Percentiles rank a stretch among this genome's conserved stretches.
phyloP scores from a whole-genome alignment of 2,888 invertebrate species.

The Ochropacha duplaris region DNA sequence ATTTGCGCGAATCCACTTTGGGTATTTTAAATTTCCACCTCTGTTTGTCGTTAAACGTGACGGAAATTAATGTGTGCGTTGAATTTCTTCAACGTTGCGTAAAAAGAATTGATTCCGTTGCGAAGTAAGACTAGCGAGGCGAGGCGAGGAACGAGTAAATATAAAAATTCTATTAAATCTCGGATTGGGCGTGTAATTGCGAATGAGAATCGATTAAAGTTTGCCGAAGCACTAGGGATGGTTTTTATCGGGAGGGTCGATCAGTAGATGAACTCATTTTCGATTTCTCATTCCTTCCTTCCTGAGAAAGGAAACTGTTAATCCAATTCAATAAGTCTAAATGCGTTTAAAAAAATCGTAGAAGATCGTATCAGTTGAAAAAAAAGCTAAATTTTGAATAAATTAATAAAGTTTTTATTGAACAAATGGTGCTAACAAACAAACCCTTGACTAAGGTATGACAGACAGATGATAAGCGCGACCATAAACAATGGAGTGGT shows the following conservation, averaged over 20 bases:
- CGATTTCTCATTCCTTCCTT: constrained; percentile 40
- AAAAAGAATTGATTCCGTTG: constrained; percentile 46
- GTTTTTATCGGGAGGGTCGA: constrained; percentile 45
- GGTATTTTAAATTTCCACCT: constrained; percentile 63
- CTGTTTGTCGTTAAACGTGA: constrained; percentile 62
- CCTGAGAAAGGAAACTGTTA: constrained; percentile 34
- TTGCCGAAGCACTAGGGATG: constrained; percentile 33
- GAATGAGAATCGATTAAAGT: constrained; percentile 62
- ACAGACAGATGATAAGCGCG: constrained; percentile 66
- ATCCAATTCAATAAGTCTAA: background rate
- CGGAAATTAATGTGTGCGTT: constrained; percentile 78
- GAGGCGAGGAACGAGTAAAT: constrained; percentile 42
- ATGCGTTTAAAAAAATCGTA: constrained; percentile 19
- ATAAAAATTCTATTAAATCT: constrained; percentile 60
- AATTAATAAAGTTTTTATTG: background rate
- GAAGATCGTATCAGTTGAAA: constrained; percentile 20
- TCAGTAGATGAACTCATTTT: constrained; percentile 54
- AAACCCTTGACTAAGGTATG: constrained; percentile 44
- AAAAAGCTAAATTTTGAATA: constrained; percentile 4
- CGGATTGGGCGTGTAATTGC: constrained; percentile 46
- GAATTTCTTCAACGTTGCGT: constrained; percentile 46
- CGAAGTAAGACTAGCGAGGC: constrained; percentile 23
- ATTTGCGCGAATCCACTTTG: constrained; percentile 68
- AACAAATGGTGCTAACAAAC: constrained; percentile 19
- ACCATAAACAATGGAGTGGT: constrained; percentile 67